These are phyloP conservation scores for Drosophila kambysellisi DNA, from an alignment of 2,888 invertebrate genomes.

Conservation along the genomic window DNA sequence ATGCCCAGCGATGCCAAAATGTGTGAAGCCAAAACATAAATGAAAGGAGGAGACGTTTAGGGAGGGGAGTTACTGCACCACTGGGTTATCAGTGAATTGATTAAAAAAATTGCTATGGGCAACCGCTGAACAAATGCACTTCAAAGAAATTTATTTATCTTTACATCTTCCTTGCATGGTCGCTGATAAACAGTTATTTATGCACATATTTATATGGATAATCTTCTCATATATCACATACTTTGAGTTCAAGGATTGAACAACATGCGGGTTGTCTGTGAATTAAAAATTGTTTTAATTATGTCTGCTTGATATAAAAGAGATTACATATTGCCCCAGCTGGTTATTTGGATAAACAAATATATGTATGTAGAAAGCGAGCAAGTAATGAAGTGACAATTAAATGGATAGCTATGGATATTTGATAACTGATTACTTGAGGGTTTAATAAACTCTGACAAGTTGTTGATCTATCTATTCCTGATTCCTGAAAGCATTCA, in stretches of 20 bases:
- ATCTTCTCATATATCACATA: neutral
- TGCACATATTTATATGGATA: neutral
- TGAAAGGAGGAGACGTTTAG: neutral
- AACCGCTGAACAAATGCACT: conserved; percentile 21
- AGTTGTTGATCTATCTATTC: too few species aligned
- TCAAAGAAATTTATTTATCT: conserved; percentile 51
- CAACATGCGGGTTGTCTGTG: conserved; percentile 22
- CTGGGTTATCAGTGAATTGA: conserved; percentile 50
- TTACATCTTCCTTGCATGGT: neutral
- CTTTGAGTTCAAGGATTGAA: neutral
- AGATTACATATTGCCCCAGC: neutral
- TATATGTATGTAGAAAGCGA: neutral
- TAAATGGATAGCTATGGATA: neutral
- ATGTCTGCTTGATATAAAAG: neutral
- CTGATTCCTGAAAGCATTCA: neutral
- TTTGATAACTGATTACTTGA: neutral
- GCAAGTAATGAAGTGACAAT: neutral
- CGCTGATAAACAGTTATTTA: neutral
- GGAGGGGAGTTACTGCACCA: conserved; percentile 9
- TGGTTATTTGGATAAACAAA: neutral
- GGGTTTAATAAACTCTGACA: neutral
- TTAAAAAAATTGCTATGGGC: conserved; percentile 50
- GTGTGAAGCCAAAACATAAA: conserved; percentile 19
- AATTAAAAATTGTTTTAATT: neutral
- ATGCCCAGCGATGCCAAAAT: conserved; percentile 36